A percentile compares a stretch with the other conserved stretches of the same genome.
These are phyloP conservation scores for Brotula barbata DNA, from an alignment of 2,797 vertebrate genomes.

Conservation along the genomic window DNA sequence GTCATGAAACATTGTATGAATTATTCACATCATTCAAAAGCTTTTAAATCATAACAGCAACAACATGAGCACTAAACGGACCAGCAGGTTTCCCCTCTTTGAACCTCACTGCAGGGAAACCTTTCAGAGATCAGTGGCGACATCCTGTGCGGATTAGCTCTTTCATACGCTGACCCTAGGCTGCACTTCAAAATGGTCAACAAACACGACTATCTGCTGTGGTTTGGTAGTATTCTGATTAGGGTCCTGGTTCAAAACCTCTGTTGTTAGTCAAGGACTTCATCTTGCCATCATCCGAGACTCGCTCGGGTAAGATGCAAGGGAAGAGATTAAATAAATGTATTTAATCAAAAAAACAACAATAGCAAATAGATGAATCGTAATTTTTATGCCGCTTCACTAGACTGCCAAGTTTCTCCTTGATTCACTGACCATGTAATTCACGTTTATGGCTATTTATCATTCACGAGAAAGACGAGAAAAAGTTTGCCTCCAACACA, in stretches of 20 bases:
- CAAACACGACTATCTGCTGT: not conserved
- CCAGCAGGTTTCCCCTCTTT: constrained; percentile 12
- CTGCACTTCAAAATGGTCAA: not conserved
- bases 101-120: constrained; percentile 2
- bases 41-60: constrained; percentile 23
- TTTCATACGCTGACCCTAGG: constrained; percentile 3
- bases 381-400: constrained; percentile 13
- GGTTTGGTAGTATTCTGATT: not conserved
- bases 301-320: constrained; percentile 4
- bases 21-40: constrained; percentile 26
- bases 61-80: constrained; percentile 1
- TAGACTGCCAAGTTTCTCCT: constrained; percentile 1
- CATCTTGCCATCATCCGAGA: not conserved
- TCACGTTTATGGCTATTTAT: not conserved
- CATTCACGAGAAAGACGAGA: not conserved
- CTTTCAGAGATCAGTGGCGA: constrained; percentile 6
- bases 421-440: not conserved
- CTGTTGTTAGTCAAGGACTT: constrained; percentile 7
- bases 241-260: constrained; percentile 2
- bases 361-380: too few species aligned
- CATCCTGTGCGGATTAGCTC: constrained; percentile 13
- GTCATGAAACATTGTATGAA: constrained; percentile 18
- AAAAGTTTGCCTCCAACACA: not conserved
- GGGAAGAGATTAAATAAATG: constrained; percentile 1
- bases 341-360: too few species aligned